These are phyloP conservation scores for Drosophila nigromelanica DNA, from an alignment of 1,140 invertebrate species.

Conservation along the genomic window DNA sequence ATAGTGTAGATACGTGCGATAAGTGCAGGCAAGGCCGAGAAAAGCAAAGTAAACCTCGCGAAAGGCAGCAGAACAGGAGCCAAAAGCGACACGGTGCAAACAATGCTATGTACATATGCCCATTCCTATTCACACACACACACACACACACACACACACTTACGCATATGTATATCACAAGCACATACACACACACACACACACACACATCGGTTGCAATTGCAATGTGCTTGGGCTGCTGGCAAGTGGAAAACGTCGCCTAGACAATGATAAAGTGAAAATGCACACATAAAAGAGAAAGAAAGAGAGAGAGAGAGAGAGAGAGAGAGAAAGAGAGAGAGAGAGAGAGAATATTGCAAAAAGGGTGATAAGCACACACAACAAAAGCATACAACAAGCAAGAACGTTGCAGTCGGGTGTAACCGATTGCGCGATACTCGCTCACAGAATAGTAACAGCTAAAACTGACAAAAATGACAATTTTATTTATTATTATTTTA, in stretches of 20 bases:
- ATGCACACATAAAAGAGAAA: constrained; percentile 47
- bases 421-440: too few relatives aligned
- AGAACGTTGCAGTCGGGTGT: neutral
- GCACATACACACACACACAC: neutral
- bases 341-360: neutral
- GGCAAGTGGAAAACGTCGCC: constrained; percentile 66
- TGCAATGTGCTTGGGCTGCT: constrained; percentile 61
- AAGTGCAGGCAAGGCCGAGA: constrained; percentile 56
- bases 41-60: constrained; percentile 44
- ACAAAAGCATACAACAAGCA: constrained; percentile 18
- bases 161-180: neutral
- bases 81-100: constrained; percentile 22
- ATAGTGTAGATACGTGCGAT: constrained; percentile 73
- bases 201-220: constrained; percentile 53
- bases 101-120: constrained; percentile 11
- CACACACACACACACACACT: constrained; percentile 10
- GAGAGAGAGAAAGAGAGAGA: neutral
- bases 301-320: neutral
- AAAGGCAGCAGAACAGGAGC: constrained; percentile 46
- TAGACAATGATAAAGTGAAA: constrained; percentile 80
- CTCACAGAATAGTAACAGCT: too few relatives aligned
- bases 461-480: too few relatives aligned
- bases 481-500: too few relatives aligned
- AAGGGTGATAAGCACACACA: constrained; percentile 29
- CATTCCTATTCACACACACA: constrained; percentile 11